A percentile compares a stretch with the other conserved stretches of the same genome.
Evolutionary conservation across 2,888 invertebrate species (phyloP).

Genomic region (Cephus pulcher): DNA sequence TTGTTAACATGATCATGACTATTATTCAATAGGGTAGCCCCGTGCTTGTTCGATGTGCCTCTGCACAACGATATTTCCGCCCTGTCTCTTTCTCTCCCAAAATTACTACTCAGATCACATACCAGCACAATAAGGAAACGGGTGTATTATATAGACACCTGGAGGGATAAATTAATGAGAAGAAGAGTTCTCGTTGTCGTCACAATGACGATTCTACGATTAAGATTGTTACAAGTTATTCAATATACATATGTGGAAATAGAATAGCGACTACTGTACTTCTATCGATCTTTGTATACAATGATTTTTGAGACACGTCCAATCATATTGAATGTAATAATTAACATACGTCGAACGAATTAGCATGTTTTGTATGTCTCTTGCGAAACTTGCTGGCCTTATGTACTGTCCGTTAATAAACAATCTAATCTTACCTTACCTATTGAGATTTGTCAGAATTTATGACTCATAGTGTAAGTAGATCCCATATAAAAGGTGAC

Average conservation of each 20-base stretch:
- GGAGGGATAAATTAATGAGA: neutral
- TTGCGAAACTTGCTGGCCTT: conserved; percentile 1
- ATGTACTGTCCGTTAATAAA: conserved; percentile 3
- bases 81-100: conserved; percentile 3
- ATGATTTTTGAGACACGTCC: neutral
- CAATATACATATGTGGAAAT: neutral
- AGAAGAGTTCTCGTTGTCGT: neutral
- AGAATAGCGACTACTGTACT: neutral
- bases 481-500: neutral
- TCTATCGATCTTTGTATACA: neutral
- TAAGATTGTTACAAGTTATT: neutral
- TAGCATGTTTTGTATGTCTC: neutral
- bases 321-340: neutral
- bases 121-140: neutral
- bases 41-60: conserved; percentile 3
- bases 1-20: neutral
- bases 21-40: conserved; percentile 6
- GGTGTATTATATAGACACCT: neutral
- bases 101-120: neutral
- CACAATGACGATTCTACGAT: neutral
- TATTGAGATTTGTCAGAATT: neutral
- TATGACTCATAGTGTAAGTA: neutral
- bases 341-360: neutral
- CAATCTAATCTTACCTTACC: neutral
- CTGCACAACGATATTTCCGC: neutral